These are phyloP conservation scores for Tympanuchus pallidicinctus DNA, from an alignment of 2,113 vertebrate genomes.

Conservation along the genomic window DNA sequence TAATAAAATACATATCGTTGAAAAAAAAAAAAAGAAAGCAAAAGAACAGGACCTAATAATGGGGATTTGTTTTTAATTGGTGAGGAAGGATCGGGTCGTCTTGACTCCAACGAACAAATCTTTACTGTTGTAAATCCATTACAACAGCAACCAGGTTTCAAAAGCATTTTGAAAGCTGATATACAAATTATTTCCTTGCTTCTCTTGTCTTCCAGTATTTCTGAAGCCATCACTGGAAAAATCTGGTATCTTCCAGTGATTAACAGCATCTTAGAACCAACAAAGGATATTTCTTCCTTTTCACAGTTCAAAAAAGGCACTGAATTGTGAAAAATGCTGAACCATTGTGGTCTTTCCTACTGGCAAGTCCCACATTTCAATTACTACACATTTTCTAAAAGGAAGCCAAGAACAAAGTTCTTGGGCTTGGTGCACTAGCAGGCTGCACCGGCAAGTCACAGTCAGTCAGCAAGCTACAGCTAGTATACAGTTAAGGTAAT, in stretches of 20 bases:
- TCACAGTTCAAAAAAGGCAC: background rate
- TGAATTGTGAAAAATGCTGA: background rate
- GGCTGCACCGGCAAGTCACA: background rate
- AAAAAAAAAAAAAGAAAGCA: background rate
- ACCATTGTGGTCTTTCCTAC: background rate
- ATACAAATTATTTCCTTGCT: background rate
- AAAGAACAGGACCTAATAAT: background rate
- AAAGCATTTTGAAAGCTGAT: slow-evolving; percentile 14
- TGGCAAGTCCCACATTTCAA: background rate
- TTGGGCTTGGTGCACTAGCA: background rate
- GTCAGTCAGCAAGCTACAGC: background rate
- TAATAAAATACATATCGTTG: background rate
- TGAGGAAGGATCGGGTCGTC: background rate
- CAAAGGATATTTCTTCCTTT: background rate
- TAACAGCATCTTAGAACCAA: background rate
- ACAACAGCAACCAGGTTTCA: background rate
- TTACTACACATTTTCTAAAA: background rate
- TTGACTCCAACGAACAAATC: background rate
- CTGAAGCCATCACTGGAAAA: background rate
- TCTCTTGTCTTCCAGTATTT: background rate
- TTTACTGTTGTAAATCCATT: background rate
- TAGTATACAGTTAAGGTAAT: background rate
- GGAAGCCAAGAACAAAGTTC: background rate
- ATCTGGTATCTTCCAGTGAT: background rate
- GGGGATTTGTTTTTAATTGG: background rate